Evolutionary conservation across 2,113 vertebrate genomes (phyloP).

Genomic region (Amia ocellicauda): DNA sequence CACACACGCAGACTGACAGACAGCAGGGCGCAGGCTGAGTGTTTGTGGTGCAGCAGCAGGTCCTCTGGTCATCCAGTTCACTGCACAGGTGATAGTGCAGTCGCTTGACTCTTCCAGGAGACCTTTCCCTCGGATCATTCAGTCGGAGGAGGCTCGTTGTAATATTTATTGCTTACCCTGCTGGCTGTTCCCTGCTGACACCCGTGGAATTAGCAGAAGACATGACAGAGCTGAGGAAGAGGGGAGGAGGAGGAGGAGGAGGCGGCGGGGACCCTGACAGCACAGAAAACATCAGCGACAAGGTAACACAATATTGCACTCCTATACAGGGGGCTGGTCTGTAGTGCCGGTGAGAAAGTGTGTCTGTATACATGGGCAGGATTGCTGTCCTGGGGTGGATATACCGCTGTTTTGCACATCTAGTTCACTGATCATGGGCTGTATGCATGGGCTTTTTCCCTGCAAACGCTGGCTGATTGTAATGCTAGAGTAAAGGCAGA

Average conservation of each 20-base stretch:
- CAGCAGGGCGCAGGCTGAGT: neutral
- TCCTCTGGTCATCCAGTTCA: neutral
- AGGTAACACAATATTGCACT: conserved; percentile 55
- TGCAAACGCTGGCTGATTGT: too few species aligned
- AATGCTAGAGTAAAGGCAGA: too few species aligned
- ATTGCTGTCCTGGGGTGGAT: too few species aligned
- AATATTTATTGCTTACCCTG: neutral
- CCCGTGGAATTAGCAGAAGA: conserved; percentile 30
- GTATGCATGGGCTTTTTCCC: too few species aligned
- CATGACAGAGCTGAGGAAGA: conserved; percentile 69
- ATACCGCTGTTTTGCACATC: too few species aligned
- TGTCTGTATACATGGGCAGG: conserved; percentile 1
- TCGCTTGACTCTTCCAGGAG: conserved; percentile 8
- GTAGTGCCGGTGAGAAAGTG: too few species aligned
- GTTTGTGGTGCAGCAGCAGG: neutral
- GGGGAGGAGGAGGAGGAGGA: conserved; percentile 57
- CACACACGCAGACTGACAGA: conserved; percentile 38
- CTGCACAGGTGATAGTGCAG: neutral
- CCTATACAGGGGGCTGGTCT: too few species aligned
- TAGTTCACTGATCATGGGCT: too few species aligned
- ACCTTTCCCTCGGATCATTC: conserved; percentile 18
- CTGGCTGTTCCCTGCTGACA: conserved; percentile 3
- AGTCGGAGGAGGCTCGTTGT: neutral
- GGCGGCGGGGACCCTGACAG: conserved; percentile 57
- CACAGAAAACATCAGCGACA: conserved; percentile 64